A percentile compares a stretch with the other conserved stretches of the same genome.
Conservation (phyloP, 1,140 invertebrate genomes). For the Tetraneura akinire region DNA sequence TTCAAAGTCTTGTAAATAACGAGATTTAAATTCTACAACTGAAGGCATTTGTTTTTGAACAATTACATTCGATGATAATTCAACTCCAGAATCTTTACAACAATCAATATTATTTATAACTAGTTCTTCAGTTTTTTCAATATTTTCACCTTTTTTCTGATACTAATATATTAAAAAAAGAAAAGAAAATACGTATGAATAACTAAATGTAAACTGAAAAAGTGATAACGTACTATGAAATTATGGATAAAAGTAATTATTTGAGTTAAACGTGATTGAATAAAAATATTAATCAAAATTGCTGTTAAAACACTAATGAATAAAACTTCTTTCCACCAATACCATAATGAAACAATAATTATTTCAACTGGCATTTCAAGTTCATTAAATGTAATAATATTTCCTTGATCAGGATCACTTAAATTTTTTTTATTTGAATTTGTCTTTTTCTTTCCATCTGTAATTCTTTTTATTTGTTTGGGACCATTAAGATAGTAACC, state of each 20-base stretch:
- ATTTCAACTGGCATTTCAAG: slow-evolving; percentile 62
- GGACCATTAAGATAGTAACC: slow-evolving; percentile 36
- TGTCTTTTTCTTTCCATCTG: slow-evolving; percentile 18
- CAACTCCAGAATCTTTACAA: slow-evolving; percentile 54
- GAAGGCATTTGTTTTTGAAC: slow-evolving; percentile 18
- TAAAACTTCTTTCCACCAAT: slow-evolving; percentile 80
- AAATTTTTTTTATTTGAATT: neutral
- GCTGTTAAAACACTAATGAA: slow-evolving; percentile 70
- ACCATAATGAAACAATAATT: slow-evolving; percentile 73
- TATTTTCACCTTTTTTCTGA: slow-evolving; percentile 22
- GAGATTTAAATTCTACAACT: slow-evolving; percentile 61
- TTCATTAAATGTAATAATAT: slow-evolving; percentile 7
- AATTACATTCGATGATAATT: slow-evolving; percentile 2
- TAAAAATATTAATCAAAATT: slow-evolving; percentile 65
- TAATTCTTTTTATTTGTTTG: slow-evolving; percentile 15
- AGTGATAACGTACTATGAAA: neutral
- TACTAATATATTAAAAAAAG: neutral
- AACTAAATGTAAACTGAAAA: neutral
- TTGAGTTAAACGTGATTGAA: slow-evolving; percentile 57
- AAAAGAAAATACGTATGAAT: neutral
- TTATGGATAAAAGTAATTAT: slow-evolving; percentile 37
- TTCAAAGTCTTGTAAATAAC: slow-evolving; percentile 86
- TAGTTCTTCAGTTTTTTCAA: neutral
- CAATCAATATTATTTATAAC: slow-evolving; percentile 53
- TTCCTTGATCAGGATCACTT: slow-evolving; percentile 8